phyloP scores from a whole-genome alignment of 2,113 vertebrate species.

The Ceyx margarethae region DNA sequence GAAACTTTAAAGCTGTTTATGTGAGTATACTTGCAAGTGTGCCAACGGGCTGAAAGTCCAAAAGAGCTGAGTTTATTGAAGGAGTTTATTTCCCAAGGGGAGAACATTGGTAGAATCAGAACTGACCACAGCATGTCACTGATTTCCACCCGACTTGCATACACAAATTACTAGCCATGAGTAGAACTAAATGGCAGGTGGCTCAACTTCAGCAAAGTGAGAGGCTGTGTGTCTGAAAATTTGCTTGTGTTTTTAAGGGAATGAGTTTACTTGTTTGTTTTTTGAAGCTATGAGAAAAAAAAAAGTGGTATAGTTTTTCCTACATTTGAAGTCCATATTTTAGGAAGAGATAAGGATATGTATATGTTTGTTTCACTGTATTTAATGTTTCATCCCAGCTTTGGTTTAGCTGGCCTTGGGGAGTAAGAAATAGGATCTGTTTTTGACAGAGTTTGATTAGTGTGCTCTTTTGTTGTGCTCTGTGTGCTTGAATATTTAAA shows the following conservation, averaged over 20 bases:
- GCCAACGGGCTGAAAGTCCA: not conserved
- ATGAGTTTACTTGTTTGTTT: not conserved
- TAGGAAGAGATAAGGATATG: not conserved
- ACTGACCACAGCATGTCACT: not conserved
- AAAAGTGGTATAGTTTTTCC: not conserved
- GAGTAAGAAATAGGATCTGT: slow-evolving; percentile 12
- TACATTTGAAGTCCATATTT: not conserved
- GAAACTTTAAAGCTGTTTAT: not conserved
- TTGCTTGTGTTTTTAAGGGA: not conserved
- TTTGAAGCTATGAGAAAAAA: not conserved
- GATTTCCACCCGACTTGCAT: not conserved
- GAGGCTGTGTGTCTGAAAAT: not conserved
- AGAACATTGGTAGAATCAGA: not conserved
- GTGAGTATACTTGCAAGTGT: not conserved
- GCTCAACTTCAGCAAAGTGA: not conserved
- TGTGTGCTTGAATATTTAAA: slow-evolving; percentile 21
- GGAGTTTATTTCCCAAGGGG: not conserved
- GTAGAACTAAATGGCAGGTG: not conserved
- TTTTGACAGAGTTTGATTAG: slow-evolving; percentile 52
- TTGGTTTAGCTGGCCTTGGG: not conserved
- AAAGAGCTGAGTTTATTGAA: not conserved
- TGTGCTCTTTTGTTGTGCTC: not conserved
- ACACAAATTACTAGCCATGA: not conserved
- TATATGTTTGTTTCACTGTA: not conserved
- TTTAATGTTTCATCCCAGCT: slow-evolving; percentile 27